Conservation (phyloP, 2,797 vertebrate genomes). For the Cyprinodon diabolis region DNA sequence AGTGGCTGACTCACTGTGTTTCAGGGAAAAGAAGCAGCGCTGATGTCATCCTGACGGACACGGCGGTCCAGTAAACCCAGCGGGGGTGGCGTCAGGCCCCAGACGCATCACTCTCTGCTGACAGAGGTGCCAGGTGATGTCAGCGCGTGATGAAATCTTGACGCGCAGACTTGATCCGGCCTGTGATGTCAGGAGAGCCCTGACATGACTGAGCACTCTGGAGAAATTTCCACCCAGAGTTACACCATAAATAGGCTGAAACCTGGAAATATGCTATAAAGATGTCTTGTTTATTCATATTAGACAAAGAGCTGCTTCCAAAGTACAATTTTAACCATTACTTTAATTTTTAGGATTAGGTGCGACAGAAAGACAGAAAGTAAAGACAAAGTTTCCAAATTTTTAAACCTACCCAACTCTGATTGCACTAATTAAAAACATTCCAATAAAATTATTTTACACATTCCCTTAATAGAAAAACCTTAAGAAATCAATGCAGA, state of each 20-base stretch:
- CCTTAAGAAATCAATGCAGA: too few relatives aligned
- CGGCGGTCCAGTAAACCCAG: constrained; percentile 39
- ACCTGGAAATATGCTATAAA: constrained; percentile 25
- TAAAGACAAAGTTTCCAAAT: too few relatives aligned
- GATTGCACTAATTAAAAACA: too few relatives aligned
- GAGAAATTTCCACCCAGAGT: neutral
- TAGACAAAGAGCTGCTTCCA: neutral
- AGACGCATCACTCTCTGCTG: constrained; percentile 43
- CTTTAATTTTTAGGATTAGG: too few relatives aligned
- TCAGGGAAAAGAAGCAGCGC: constrained; percentile 39
- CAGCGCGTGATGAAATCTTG: constrained; percentile 57
- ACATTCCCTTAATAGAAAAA: too few relatives aligned
- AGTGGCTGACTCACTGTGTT: constrained; percentile 58
- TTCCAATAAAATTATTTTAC: too few relatives aligned
- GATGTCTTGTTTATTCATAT: constrained; percentile 13
- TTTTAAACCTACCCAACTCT: too few relatives aligned
- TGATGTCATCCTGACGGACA: constrained; percentile 59
- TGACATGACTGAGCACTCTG: constrained; percentile 23
- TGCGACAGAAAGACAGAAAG: too few relatives aligned
- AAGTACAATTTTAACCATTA: neutral
- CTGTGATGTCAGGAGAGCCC: constrained; percentile 49
- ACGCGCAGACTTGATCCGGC: constrained; percentile 37
- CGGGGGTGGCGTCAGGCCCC: constrained; percentile 44
- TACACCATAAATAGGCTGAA: constrained; percentile 1
- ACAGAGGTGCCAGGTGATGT: constrained; percentile 61